Percentiles rank a stretch among this genome's conserved stretches.
phyloP scores from a whole-genome alignment of 2,888 invertebrate species.

The Formica aserva region DNA sequence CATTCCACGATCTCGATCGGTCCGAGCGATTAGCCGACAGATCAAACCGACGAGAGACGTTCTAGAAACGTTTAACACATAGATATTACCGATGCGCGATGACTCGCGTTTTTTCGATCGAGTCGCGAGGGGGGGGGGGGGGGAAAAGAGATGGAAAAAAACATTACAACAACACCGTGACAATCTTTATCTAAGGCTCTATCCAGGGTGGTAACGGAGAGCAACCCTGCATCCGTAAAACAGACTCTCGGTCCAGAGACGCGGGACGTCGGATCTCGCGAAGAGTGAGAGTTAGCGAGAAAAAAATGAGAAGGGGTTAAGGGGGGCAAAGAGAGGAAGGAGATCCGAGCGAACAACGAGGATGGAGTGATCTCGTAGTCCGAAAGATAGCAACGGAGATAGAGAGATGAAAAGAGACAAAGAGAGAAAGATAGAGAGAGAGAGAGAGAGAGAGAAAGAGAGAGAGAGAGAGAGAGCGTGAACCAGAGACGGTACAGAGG shows the following conservation, averaged over 20 bases:
- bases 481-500: conserved; percentile 66
- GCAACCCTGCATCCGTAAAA: conserved; percentile 67
- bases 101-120: not conserved
- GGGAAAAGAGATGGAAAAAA: not conserved
- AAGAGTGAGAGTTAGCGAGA: conserved; percentile 41
- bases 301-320: conserved; percentile 13
- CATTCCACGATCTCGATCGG: conserved; percentile 31
- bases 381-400: conserved; percentile 52
- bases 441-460: conserved; percentile 61
- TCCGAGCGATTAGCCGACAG: conserved; percentile 4
- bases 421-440: conserved; percentile 60
- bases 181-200: conserved; percentile 32
- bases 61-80: not conserved
- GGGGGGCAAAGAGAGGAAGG: conserved; percentile 29
- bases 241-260: conserved; percentile 48
- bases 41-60: not conserved
- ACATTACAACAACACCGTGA: conserved; percentile 25
- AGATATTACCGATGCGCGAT: not conserved
- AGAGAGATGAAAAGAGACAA: conserved; percentile 47
- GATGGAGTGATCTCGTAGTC: conserved; percentile 37
- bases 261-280: not conserved
- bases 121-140: not conserved
- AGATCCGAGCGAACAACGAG: conserved; percentile 37
- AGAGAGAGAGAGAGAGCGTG: conserved; percentile 64
- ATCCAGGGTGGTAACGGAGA: conserved; percentile 53